Evolutionary conservation across 2,113 vertebrate species (phyloP).

Genomic region (Prolemur simus): DNA sequence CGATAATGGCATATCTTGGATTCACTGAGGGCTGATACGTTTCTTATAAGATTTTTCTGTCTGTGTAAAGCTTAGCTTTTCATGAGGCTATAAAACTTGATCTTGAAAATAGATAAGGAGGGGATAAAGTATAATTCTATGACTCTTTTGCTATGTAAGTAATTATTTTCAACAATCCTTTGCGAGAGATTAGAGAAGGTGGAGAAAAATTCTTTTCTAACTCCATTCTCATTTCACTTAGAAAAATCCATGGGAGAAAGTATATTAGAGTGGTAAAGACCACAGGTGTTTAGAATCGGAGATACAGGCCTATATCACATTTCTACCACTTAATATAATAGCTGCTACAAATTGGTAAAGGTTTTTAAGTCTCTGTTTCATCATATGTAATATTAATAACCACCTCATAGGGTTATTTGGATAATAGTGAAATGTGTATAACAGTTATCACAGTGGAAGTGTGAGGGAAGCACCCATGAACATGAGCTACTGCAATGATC

Average conservation of each 20-base stretch:
- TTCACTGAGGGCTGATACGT: neutral
- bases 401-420: neutral
- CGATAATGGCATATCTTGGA: neutral
- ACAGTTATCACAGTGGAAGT: neutral
- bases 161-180: neutral
- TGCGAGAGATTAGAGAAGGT: neutral
- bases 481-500: neutral
- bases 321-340: neutral
- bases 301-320: neutral
- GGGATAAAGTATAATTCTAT: neutral
- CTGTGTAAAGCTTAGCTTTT: neutral
- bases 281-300: neutral
- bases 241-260: neutral
- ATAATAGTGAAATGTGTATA: neutral
- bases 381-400: neutral
- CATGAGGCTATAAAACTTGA: neutral
- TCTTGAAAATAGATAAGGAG: neutral
- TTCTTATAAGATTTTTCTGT: neutral
- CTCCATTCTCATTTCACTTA: neutral
- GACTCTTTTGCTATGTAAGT: neutral
- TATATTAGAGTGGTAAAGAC: neutral
- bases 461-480: neutral
- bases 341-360: neutral
- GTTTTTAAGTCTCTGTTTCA: neutral
- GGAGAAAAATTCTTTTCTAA: neutral